A percentile compares a stretch with the other conserved stretches of the same genome.
These are phyloP conservation scores for Lepidocolaptes lacrymiger DNA, from an alignment of 2,797 vertebrate genomes.

Conservation along the genomic window DNA sequence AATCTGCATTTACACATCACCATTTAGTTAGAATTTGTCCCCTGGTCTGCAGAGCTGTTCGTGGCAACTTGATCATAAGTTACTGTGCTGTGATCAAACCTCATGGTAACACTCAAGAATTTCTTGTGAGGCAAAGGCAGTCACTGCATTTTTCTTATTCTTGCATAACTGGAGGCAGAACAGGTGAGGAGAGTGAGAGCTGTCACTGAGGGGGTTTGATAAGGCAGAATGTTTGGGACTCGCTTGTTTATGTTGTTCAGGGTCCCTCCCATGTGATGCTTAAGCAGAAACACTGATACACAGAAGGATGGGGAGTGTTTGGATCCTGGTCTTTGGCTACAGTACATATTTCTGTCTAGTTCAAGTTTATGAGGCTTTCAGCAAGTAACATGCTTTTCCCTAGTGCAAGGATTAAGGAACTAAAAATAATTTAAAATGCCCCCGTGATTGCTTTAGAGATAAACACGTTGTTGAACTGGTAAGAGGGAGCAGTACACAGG, in stretches of 20 bases:
- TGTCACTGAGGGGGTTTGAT: neutral
- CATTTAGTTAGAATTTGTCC: neutral
- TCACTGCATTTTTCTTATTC: neutral
- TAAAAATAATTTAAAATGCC: neutral
- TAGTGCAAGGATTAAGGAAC: constrained; percentile 3
- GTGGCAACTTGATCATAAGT: neutral
- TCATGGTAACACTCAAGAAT: fast-evolving
- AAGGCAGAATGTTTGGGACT: neutral
- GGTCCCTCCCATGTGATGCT: neutral
- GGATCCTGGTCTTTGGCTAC: neutral
- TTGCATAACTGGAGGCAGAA: neutral
- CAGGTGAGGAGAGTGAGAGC: neutral
- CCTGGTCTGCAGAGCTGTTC: neutral
- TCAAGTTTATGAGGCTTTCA: neutral
- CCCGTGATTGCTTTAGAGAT: neutral
- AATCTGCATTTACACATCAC: fast-evolving
- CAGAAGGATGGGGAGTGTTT: neutral
- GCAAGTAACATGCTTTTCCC: neutral
- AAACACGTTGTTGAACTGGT: neutral
- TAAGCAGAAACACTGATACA: neutral
- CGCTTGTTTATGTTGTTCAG: fast-evolving
- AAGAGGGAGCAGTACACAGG: neutral
- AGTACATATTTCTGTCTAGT: neutral
- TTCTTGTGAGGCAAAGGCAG: neutral
- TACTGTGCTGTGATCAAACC: neutral